Percentiles rank a stretch among this genome's conserved stretches.
Conservation (phyloP, 2,888 invertebrate genomes). For the Nomada hirtipes region DNA sequence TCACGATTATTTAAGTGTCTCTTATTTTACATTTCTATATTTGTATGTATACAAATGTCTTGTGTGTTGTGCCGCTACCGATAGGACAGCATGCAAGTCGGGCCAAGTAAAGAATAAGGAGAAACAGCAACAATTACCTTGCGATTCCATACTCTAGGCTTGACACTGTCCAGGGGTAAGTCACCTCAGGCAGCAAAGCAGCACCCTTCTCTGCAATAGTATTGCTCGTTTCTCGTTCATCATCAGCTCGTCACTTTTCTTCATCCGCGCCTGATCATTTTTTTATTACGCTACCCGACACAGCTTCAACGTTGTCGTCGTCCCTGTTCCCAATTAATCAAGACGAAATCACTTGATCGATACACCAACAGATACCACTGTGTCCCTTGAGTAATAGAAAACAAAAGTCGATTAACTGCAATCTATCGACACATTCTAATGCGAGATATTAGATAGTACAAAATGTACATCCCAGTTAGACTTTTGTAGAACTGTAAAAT, state of each 20-base stretch:
- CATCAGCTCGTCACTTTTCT: conserved; percentile 59
- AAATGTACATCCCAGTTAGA: neutral
- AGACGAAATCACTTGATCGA: conserved; percentile 28
- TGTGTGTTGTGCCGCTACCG: conserved; percentile 84
- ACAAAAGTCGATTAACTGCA: neutral
- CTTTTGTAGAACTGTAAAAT: neutral
- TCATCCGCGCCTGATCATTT: conserved; percentile 48
- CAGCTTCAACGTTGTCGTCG: neutral
- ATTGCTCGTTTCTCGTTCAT: conserved; percentile 68
- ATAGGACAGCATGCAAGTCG: conserved; percentile 84
- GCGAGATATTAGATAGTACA: too few relatives aligned
- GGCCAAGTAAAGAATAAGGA: conserved; percentile 84
- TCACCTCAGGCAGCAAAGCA: conserved; percentile 80
- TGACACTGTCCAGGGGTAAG: conserved; percentile 84
- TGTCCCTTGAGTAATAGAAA: neutral
- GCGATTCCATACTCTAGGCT: conserved; percentile 83
- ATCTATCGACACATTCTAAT: too few relatives aligned
- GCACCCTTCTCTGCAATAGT: conserved; percentile 49
- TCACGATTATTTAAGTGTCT: conserved; percentile 47
- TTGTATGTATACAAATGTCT: conserved; percentile 81
- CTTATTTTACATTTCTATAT: conserved; percentile 59
- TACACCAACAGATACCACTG: conserved; percentile 12
- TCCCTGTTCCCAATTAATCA: conserved; percentile 8
- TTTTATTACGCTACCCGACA: conserved; percentile 45
- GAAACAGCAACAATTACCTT: conserved; percentile 82